These are phyloP conservation scores for Brachymystax lenok DNA, from an alignment of 2,797 vertebrate genomes.

Conservation along the genomic window DNA sequence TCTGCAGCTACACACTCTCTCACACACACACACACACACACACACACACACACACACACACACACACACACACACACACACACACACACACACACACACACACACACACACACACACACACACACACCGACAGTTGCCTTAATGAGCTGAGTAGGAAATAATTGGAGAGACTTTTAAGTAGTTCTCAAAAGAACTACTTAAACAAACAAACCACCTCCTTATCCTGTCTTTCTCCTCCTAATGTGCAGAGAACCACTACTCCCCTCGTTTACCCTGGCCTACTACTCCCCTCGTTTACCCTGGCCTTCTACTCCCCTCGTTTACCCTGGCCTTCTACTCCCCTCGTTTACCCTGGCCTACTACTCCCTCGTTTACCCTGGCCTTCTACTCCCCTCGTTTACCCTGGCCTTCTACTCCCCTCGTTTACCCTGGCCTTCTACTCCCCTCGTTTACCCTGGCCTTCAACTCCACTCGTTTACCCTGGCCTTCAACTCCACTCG, in stretches of 20 bases:
- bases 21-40: background rate
- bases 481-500: too few relatives aligned
- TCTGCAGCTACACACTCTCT: background rate
- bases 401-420: too few relatives aligned
- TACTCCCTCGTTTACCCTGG: background rate
- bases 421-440: too few relatives aligned
- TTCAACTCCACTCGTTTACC: too few relatives aligned
- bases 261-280: background rate
- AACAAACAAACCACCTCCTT: constrained; percentile 6
- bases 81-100: background rate
- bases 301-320: background rate
- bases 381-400: background rate
- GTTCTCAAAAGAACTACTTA: constrained; percentile 19
- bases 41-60: background rate
- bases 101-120: background rate
- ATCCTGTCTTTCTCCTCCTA: background rate
- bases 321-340: background rate
- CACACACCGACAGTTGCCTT: constrained; percentile 35
- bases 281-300: background rate
- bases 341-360: too few relatives aligned
- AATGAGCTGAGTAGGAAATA: constrained; percentile 49
- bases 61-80: background rate
- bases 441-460: too few relatives aligned
- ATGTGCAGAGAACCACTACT: background rate
- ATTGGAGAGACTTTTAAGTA: constrained; percentile 29